Conservation (phyloP, 2,797 vertebrate genomes). For the Enteromius argenteus region DNA sequence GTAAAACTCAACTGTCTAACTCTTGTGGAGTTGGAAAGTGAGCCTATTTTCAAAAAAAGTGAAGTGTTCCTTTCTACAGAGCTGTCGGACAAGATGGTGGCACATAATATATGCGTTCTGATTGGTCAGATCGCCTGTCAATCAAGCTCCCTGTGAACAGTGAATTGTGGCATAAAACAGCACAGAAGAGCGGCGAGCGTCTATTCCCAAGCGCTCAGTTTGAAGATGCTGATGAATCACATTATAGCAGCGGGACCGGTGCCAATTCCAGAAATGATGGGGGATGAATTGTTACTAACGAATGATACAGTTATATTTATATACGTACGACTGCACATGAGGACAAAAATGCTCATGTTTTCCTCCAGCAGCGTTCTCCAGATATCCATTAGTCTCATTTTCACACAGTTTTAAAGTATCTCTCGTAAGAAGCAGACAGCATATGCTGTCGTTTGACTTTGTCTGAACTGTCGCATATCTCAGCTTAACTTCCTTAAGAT, state of each 20-base stretch:
- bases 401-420: constrained; percentile 60
- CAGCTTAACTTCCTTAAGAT: constrained; percentile 32
- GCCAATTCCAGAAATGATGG: constrained; percentile 28
- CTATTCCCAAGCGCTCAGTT: constrained; percentile 43
- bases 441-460: constrained; percentile 27
- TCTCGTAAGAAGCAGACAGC: constrained; percentile 19
- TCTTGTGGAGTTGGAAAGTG: no score
- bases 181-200: constrained; percentile 2
- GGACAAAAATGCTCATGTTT: constrained; percentile 15
- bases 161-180: background rate
- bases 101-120: background rate
- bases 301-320: background rate
- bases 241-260: constrained; percentile 22
- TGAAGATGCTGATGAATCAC: constrained; percentile 55
- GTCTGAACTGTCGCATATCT: constrained; percentile 23
- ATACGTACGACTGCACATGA: constrained; percentile 23
- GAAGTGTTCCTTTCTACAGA: no score
- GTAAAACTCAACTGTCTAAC: no score
- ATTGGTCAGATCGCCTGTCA: background rate
- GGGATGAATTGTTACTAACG: constrained; percentile 10
- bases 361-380: constrained; percentile 17
- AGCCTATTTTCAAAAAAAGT: no score
- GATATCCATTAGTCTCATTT: constrained; percentile 53
- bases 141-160: background rate
- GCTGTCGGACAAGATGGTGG: no score